phyloP scores from a whole-genome alignment of 2,113 vertebrate genomes.

The Malurus melanocephalus region DNA sequence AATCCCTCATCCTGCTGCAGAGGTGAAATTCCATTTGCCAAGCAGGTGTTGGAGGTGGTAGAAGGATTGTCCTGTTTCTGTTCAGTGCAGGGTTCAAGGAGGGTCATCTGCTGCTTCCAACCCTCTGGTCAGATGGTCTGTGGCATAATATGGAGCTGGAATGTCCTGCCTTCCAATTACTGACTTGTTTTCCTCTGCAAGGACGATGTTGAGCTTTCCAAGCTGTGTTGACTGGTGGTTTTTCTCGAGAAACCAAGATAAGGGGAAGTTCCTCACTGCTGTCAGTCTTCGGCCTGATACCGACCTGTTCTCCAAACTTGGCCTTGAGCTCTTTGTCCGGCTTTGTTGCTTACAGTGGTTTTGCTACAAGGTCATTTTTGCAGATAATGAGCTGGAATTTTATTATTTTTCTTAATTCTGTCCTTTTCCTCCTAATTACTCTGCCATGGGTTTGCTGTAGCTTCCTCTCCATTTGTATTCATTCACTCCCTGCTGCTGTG shows the following conservation, averaged over 20 bases:
- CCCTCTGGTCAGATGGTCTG: background rate
- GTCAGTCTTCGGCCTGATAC: background rate
- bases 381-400: background rate
- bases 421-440: background rate
- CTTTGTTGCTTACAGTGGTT: background rate
- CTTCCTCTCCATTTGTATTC: background rate
- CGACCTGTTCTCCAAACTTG: background rate
- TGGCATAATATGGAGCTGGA: background rate
- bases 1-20: background rate
- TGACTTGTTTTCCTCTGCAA: slow-evolving; percentile 24
- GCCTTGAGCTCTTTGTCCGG: background rate
- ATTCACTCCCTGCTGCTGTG: background rate
- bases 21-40: background rate
- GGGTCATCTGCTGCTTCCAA: background rate
- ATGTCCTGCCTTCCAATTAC: slow-evolving; percentile 32
- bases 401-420: background rate
- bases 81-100: background rate
- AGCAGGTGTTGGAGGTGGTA: background rate
- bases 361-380: background rate
- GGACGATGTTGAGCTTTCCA: slow-evolving; percentile 8
- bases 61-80: background rate
- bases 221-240: slow-evolving; percentile 26
- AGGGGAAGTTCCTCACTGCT: background rate
- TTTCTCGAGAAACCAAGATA: slow-evolving; percentile 50
- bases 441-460: background rate